Conservation (phyloP, 2,113 vertebrate genomes). For the Sander vitreus region DNA sequence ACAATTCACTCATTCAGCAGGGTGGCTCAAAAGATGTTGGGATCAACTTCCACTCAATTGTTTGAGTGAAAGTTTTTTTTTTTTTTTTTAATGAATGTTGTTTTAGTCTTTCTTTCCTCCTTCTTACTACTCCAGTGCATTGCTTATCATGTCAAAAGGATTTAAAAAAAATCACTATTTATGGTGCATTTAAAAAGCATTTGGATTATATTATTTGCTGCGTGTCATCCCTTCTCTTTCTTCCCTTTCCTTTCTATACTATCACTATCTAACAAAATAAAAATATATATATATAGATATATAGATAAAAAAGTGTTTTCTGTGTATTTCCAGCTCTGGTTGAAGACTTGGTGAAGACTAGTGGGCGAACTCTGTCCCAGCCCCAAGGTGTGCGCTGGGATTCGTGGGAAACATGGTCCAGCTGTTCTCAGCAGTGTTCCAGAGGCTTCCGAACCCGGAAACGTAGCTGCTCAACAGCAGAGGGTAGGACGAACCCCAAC, state of each 20-base stretch:
- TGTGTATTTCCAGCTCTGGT: constrained; percentile 87
- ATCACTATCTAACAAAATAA: no score
- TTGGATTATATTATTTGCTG: no score
- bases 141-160: neutral
- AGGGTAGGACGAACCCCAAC: constrained; percentile 69
- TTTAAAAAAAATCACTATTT: neutral
- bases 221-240: no score
- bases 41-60: neutral
- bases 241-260: no score
- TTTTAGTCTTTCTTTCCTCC: neutral
- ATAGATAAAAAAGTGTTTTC: neutral
- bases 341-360: constrained; percentile 89
- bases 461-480: constrained; percentile 70
- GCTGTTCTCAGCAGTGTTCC: constrained; percentile 93
- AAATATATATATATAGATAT: no score
- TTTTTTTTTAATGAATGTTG: neutral
- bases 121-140: neutral
- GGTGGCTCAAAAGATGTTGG: neutral
- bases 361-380: constrained; percentile 72
- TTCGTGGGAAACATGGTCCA: constrained; percentile 92
- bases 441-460: constrained; percentile 87
- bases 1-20: neutral
- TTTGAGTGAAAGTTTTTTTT: neutral
- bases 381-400: constrained; percentile 90
- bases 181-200: neutral